These are phyloP conservation scores for Dasysyrphus albostriatus DNA, from an alignment of 2,888 invertebrate genomes.

Conservation along the genomic window DNA sequence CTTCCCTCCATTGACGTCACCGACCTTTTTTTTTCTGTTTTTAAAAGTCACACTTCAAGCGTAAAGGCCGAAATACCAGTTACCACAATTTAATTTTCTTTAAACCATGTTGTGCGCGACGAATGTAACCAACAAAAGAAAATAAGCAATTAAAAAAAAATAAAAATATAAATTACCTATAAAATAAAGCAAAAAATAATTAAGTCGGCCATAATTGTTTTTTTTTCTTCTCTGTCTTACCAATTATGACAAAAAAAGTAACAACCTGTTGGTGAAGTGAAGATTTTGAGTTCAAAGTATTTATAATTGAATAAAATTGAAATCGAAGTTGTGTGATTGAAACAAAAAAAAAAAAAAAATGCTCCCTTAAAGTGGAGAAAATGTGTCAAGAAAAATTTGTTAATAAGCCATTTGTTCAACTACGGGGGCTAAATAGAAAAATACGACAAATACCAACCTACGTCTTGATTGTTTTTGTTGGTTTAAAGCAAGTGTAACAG, in stretches of 20 bases:
- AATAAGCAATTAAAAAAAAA: constrained; percentile 43
- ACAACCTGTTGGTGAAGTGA: neutral
- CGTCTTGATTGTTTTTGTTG: constrained; percentile 39
- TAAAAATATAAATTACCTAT: constrained; percentile 40
- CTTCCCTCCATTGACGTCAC: constrained; percentile 79
- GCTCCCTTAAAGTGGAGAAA: constrained; percentile 1
- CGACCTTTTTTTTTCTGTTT: constrained; percentile 1
- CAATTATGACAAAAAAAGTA: neutral
- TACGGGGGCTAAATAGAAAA: constrained; percentile 63
- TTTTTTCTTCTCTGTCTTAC: neutral
- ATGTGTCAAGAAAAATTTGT: constrained; percentile 11
- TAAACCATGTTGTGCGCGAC: constrained; percentile 41
- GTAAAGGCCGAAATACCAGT: constrained; percentile 31
- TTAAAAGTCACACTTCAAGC: constrained; percentile 42
- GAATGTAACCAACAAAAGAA: constrained; percentile 43
- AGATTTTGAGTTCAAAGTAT: neutral
- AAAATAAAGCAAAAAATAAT: constrained; percentile 50
- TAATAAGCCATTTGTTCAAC: constrained; percentile 48
- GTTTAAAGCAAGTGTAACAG: constrained; percentile 11
- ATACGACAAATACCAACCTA: constrained; percentile 30
- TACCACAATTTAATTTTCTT: constrained; percentile 31
- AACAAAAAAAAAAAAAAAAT: neutral
- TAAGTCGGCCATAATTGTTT: constrained; percentile 57
- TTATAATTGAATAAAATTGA: constrained; percentile 16
- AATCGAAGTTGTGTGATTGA: neutral